These are phyloP conservation scores for Belgica antarctica DNA, from an alignment of 2,888 invertebrate genomes.

Conservation along the genomic window DNA sequence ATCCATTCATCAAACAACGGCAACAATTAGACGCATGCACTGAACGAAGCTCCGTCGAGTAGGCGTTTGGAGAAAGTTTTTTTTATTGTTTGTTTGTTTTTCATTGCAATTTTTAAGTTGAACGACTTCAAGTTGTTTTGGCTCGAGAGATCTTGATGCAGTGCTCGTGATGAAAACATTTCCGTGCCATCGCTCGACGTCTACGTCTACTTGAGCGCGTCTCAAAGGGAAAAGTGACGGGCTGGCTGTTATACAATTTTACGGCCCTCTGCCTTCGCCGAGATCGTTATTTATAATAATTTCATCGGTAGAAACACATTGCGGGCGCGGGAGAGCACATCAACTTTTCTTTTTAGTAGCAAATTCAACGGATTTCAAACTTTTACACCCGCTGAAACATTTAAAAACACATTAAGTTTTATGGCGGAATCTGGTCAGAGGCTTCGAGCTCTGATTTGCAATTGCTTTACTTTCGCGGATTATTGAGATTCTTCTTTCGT, in stretches of 20 bases:
- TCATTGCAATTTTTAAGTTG: not conserved
- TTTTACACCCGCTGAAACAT: not conserved
- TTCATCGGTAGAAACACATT: not conserved
- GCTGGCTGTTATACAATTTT: not conserved
- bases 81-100: not conserved
- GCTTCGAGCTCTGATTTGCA: not conserved
- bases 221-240: slow-evolving; percentile 21
- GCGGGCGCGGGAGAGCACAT: not conserved
- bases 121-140: not conserved
- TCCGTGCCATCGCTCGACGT: not conserved
- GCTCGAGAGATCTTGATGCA: slow-evolving; percentile 6
- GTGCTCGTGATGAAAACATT: not conserved
- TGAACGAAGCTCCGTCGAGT: not conserved
- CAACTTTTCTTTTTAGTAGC: no score
- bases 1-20: not conserved
- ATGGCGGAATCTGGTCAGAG: not conserved
- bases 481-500: slow-evolving; percentile 11
- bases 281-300: not conserved
- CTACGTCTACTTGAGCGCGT: not conserved
- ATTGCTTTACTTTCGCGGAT: not conserved
- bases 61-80: slow-evolving; percentile 6
- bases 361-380: not conserved
- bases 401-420: slow-evolving; percentile 13
- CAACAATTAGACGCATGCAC: not conserved
- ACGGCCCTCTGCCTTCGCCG: not conserved